Conservation (phyloP, 2,888 invertebrate genomes). For the Scaptomyza caliginosa region DNA sequence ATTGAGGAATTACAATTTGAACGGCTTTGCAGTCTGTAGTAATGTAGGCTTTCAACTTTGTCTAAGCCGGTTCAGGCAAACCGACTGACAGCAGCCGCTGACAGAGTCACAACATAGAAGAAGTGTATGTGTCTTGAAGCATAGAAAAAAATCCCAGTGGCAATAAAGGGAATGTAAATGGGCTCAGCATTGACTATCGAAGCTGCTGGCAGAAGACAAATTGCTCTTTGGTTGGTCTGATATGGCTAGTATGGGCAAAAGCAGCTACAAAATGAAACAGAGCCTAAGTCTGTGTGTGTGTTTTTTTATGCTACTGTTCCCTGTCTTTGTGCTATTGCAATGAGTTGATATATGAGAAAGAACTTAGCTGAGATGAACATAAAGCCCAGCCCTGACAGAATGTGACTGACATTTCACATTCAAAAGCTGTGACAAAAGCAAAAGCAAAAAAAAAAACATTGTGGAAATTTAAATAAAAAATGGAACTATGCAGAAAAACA, state of each 20-base stretch:
- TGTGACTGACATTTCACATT: constrained; percentile 82
- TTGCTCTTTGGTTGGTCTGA: constrained; percentile 71
- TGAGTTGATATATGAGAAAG: constrained; percentile 57
- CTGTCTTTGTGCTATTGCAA: constrained; percentile 34
- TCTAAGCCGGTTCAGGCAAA: constrained; percentile 38
- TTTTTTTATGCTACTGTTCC: constrained; percentile 19
- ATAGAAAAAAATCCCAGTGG: constrained; percentile 26
- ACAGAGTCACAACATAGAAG: constrained; percentile 57
- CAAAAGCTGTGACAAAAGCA: constrained; percentile 67
- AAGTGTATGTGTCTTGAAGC: constrained; percentile 11
- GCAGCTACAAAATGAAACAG: constrained; percentile 72
- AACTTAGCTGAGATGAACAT: constrained; percentile 44
- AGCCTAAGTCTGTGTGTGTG: constrained; percentile 14
- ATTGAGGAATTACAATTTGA: constrained; percentile 79
- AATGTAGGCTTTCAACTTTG: constrained; percentile 15
- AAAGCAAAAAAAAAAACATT: constrained; percentile 7
- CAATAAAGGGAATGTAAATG: constrained; percentile 68
- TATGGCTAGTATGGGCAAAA: constrained; percentile 54
- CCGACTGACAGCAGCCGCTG: constrained; percentile 67
- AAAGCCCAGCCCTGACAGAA: constrained; percentile 58
- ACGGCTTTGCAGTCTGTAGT: constrained; percentile 42
- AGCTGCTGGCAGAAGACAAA: constrained; percentile 79
- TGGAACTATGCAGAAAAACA: background rate
- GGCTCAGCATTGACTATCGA: constrained; percentile 71
- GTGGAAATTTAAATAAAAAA: background rate